Evolutionary conservation across 2,888 invertebrate species (phyloP), one percentile per base, ranked within the genome.

Genomic region (Drosophila glabriapex): DNA sequence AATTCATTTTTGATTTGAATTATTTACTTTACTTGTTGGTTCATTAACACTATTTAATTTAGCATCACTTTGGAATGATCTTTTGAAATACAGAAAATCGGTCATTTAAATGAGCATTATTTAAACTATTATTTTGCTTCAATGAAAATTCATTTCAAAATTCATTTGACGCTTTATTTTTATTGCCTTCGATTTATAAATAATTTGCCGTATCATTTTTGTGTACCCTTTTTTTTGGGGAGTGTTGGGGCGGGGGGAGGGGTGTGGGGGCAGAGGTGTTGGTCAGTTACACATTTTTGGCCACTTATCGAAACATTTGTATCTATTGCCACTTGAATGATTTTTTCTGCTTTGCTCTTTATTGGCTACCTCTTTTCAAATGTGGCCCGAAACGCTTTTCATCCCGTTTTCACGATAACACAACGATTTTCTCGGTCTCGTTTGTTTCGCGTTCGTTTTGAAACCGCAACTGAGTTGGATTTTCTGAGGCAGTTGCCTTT

Each of bases 381-480:
- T 64, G 41, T 35, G 55, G 5, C 35, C 50, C 65, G 63, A 73
- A 73, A 73, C 73, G 43, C 53, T 70, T 66, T 72, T 62, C 59
- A 65, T 59, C 39, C 14, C 52, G 56, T 29, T 59, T 73, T 65
- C 71, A 64, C 62, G 52, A 28, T 25, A 14, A 39, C 28, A 56
- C 54, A 67, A 43, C 65, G 58, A 70, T 73, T 64, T 71, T 41
- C 22, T 28, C 12, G 33, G 33, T 49, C 50, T 52, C 35, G 50
- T 56, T 68, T 52, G 61, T 39, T 56, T 59, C 39, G 66, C 76
- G 59, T 71, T 62, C 76, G 78, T 72, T 70, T 72, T 85, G 66
- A 81, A 83, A 78, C 85, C 87, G 91, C 83, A 88, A 91, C 91
- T 91, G 80, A 83, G 72, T 82, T 81, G 76, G 66, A 70, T 84